Base-by-base conservation (phyloP, 2,888 invertebrate species). In the Melipona beecheii region DNA sequence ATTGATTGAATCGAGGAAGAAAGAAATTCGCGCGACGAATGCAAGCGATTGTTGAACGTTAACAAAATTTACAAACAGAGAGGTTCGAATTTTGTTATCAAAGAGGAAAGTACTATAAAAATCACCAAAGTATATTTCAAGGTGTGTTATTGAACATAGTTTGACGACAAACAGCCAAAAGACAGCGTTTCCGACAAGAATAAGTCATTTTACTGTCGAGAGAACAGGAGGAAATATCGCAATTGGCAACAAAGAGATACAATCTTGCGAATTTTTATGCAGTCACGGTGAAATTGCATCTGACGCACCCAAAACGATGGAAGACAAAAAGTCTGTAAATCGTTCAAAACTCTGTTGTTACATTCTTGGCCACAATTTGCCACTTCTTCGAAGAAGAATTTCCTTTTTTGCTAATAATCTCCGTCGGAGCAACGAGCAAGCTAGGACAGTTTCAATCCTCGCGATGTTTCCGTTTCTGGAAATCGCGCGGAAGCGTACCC, bases 401-500 rank as follows among this genome's bases (percentile, higher is more conserved):
- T 43, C 5, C 2, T 15, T n/a, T 15, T 15, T n/a, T 15, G 2
- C 2, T 4, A 56, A n/a, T 13, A 60, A 17, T 60, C 27, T 1
- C 52, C n/a, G n/a, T n/a, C 65, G 21, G 13, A n/a, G 6, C 43
- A 24, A n/a, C 19, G 4, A 31, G 4, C 6, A 4, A 19, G 21
- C 6, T 19, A 52, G 56, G 21, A 31, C 24, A 49, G 56, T 43
- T 65, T 58, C 78, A 79, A 81, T 79, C 62, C 79, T 73, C 62
- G 24, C 24, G 5, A 19, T 6, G 31, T 24, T 75, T 80, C 75
- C 81, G 70, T 70, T 43, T 43, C 64, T 73, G 24, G 24, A 36
- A 79, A 81, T 73, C 79, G 73, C 17, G 11, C 24, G 62, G 54
- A 71, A 77, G 74, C 70, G 21, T 4, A 0, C 1, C 31, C 21